Evolutionary conservation across 2,797 vertebrate genomes (phyloP).

Genomic region (Phoxinus dragarum): DNA sequence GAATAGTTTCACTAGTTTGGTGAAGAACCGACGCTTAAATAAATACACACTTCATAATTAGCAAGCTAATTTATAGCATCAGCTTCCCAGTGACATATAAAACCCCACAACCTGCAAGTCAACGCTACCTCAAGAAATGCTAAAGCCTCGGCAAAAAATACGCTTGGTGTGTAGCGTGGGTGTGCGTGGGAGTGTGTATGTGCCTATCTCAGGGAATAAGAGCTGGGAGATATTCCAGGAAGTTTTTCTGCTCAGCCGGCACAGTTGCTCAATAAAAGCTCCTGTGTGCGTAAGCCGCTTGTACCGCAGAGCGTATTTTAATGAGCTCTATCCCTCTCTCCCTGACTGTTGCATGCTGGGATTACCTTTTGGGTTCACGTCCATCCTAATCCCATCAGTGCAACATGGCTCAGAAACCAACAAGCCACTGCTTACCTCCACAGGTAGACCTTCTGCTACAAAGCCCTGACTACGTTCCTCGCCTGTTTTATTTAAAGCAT

Average conservation of each 20-base stretch:
- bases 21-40: neutral
- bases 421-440: constrained; percentile 53
- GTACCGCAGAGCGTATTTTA: constrained; percentile 78
- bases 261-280: constrained; percentile 56
- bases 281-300: constrained; percentile 68
- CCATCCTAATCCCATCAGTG: constrained; percentile 60
- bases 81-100: constrained; percentile 30
- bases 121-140: constrained; percentile 8
- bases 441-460: constrained; percentile 20
- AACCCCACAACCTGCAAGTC: constrained; percentile 32
- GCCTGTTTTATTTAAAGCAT: neutral
- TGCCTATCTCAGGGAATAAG: constrained; percentile 35
- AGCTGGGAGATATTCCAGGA: constrained; percentile 49
- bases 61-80: too few relatives aligned
- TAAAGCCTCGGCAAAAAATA: constrained; percentile 19
- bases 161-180: neutral
- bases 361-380: constrained; percentile 60
- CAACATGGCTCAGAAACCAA: constrained; percentile 55
- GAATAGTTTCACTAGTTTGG: neutral
- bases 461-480: neutral
- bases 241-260: constrained; percentile 49
- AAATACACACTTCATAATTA: neutral
- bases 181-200: constrained; percentile 23
- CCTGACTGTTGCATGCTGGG: constrained; percentile 54
- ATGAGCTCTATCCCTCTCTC: constrained; percentile 75